Percentiles rank a stretch among this genome's conserved stretches.
Conservation (phyloP, 2,113 vertebrate species). For the Zosterops hypoxanthus region DNA sequence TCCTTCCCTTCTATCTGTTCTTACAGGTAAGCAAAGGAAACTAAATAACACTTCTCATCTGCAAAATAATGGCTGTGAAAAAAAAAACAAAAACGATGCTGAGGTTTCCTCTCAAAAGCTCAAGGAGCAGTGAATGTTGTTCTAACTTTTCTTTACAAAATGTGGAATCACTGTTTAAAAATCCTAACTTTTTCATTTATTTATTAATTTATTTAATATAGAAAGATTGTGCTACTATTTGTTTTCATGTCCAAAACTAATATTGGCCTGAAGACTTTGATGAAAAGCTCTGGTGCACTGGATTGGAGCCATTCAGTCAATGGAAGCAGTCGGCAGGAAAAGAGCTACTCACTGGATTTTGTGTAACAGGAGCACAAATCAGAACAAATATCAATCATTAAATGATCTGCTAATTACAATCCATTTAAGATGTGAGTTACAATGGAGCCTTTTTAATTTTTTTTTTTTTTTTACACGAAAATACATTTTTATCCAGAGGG, state of each 20-base stretch:
- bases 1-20: not conserved
- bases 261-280: not conserved
- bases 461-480: not conserved
- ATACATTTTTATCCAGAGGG: not conserved
- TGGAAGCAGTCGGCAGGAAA: not conserved
- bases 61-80: not conserved
- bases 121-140: not conserved
- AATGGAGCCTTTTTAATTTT: not conserved
- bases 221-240: not conserved
- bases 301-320: not conserved
- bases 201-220: not conserved
- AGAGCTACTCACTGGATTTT: not conserved
- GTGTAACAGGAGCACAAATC: not conserved
- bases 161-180: slow-evolving; percentile 19
- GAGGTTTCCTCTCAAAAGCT: slow-evolving; percentile 38
- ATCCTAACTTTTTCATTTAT: not conserved
- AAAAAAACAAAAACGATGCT: not conserved
- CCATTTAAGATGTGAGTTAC: not conserved
- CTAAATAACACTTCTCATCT: not conserved
- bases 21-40: slow-evolving; percentile 11
- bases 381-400: not conserved
- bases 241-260: not conserved
- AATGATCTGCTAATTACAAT: not conserved
- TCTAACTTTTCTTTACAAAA: slow-evolving; percentile 24
- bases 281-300: not conserved